phyloP scores from a whole-genome alignment of 1,140 invertebrate genomes.

The Bombus picipes region DNA sequence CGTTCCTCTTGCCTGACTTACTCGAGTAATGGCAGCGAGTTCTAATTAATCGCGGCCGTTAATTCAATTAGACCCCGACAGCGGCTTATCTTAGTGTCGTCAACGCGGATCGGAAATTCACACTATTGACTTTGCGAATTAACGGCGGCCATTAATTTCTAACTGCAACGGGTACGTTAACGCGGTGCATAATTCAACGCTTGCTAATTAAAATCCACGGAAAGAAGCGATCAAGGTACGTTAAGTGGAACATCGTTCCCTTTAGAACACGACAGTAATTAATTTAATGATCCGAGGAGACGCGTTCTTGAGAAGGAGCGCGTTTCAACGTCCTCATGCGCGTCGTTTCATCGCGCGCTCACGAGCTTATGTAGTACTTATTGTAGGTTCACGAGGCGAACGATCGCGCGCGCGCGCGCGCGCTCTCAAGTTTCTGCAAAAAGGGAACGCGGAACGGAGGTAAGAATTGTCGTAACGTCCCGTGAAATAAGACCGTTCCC shows the following conservation, averaged over 20 bases:
- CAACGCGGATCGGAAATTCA: constrained; percentile 39
- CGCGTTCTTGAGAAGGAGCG: background rate
- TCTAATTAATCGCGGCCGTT: constrained; percentile 38
- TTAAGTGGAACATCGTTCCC: constrained; percentile 46
- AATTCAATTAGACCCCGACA: constrained; percentile 15
- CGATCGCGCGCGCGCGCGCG: background rate
- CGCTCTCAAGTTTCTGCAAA: constrained; percentile 25
- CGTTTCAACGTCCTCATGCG: constrained; percentile 33
- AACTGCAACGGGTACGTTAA: constrained; percentile 7
- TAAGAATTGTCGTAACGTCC: constrained; percentile 51
- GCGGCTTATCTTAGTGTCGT: constrained; percentile 2
- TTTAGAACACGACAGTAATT: constrained; percentile 43
- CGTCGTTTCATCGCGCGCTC: background rate
- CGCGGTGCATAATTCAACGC: constrained; percentile 35
- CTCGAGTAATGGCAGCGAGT: background rate
- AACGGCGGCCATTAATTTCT: constrained; percentile 32
- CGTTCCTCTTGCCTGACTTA: background rate
- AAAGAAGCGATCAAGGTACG: constrained; percentile 35
- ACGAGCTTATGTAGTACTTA: background rate
- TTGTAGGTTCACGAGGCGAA: background rate
- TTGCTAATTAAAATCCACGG: constrained; percentile 48
- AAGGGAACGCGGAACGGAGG: constrained; percentile 43
- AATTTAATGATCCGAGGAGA: constrained; percentile 26
- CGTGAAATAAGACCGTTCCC: constrained; percentile 72
- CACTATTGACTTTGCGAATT: constrained; percentile 47